Evolutionary conservation across 2,113 vertebrate species (phyloP), one percentile per base, ranked within the genome.

Genomic region (Columba janthina): DNA sequence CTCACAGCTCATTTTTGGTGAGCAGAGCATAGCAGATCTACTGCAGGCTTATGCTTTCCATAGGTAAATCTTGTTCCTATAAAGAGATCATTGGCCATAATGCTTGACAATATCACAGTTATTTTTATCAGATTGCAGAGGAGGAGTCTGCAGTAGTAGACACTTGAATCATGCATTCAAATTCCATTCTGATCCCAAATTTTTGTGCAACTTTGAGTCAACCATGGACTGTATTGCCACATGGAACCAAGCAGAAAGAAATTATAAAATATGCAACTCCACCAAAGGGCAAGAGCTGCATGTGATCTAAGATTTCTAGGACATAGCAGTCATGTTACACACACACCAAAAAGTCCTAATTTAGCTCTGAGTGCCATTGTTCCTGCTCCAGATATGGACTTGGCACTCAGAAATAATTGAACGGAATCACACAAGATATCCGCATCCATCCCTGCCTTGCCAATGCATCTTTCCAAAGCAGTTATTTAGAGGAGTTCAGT

Each of bases 351-450:
- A 32, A 70, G 46, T 42, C 64, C 50, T 62, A 88, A 85, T 93
- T 81, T 71, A 89, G 82, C 44, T 90, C 36, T 53, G 42, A 86
- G 32, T 71, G 67, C 44, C 71, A 80, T 66, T 18, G 2, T 60
- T 91, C 46, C 58, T 46, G 36, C 58, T 94, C 50, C 78, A 93
- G 58, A 79, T 75, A 79, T 14, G 93, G 87, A 88, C 15, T 66
- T 95, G 74, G 71, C 74, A 79, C n/a, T 70, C 62, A 61, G 69
- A 84, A 48, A 76, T 75, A 75, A 91, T 73, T 82, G 78, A 95
- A 89, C 31, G 75, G 84, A 95, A 89, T 54, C 62, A 58, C 29
- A 91, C 36, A 54, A 85, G 66, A 76, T 77, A 76, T 17, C 58
- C 78, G 69, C 31, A 83, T 83, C 38, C 38, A 83, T 38, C 16